Evolutionary conservation across 2,888 invertebrate species (phyloP).

Genomic region (Graphium colonna): DNA sequence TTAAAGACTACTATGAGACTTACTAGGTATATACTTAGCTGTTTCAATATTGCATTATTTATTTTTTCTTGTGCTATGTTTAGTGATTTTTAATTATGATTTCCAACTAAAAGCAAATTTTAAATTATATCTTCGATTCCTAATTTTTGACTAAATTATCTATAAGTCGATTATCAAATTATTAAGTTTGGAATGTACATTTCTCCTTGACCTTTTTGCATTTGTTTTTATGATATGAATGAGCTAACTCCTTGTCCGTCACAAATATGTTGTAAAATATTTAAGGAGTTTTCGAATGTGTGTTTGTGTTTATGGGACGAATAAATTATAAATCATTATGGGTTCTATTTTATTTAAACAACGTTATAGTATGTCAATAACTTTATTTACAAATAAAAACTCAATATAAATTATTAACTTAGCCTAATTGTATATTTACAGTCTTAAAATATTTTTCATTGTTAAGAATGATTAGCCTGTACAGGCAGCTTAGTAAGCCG

Average conservation of each 20-base stretch:
- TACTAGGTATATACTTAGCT: not conserved
- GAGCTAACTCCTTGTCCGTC: conserved; percentile 5
- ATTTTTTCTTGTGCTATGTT: not conserved
- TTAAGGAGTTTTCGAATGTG: conserved; percentile 33
- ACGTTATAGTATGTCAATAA: conserved; percentile 31
- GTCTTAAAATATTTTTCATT: conserved; percentile 51
- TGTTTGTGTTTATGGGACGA: conserved; percentile 31
- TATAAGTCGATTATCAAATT: too few species aligned
- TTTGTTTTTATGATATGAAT: not conserved
- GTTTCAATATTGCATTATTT: too few species aligned
- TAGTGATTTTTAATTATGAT: too few species aligned
- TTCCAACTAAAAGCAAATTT: too few species aligned
- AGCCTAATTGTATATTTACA: conserved; percentile 72
- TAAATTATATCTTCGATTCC: too few species aligned
- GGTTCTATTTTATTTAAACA: conserved; percentile 25
- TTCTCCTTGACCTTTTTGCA: conserved; percentile 3
- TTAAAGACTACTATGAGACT: not conserved
- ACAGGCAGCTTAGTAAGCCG: conserved; percentile 25
- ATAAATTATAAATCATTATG: conserved; percentile 14
- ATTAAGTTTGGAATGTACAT: not conserved
- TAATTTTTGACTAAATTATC: too few species aligned
- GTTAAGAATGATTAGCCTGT: conserved; percentile 10
- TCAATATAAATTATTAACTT: conserved; percentile 71
- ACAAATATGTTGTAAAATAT: conserved; percentile 11
- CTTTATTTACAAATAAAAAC: conserved; percentile 70